phyloP scores from a whole-genome alignment of 2,797 vertebrate genomes.

The Aldrovandia affinis region DNA sequence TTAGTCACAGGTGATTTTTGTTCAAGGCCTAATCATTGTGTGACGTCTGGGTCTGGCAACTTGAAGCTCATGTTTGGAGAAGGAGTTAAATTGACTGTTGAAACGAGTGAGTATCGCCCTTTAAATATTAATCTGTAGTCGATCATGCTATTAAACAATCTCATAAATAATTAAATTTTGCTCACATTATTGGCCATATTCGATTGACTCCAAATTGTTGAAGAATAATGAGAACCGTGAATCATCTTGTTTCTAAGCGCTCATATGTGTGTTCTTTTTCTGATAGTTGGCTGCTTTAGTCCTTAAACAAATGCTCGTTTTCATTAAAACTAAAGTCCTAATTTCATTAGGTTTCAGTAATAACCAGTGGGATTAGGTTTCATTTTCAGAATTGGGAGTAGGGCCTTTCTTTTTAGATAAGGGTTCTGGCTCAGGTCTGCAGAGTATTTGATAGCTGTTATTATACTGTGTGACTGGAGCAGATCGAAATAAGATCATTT shows the following conservation, averaged over 20 bases:
- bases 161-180: not conserved
- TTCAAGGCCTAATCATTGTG: not conserved
- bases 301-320: too few species aligned
- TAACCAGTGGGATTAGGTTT: too few species aligned
- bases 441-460: conserved; percentile 6
- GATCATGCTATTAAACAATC: not conserved
- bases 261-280: too few species aligned
- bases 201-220: too few species aligned
- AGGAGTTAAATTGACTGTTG: not conserved
- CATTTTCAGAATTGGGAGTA: too few species aligned
- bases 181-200: not conserved
- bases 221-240: too few species aligned
- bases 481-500: not conserved
- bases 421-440: too few species aligned
- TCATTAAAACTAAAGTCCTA: too few species aligned
- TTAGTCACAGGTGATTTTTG: not conserved
- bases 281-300: too few species aligned
- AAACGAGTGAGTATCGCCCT: not conserved
- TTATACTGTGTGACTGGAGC: conserved; percentile 8
- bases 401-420: too few species aligned
- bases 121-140: not conserved
- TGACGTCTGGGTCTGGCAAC: not conserved
- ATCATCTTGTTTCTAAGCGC: too few species aligned
- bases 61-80: conserved; percentile 10
- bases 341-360: too few species aligned